Percentiles rank a stretch among this genome's conserved stretches.
Evolutionary conservation across 2,113 vertebrate species (phyloP).

Genomic region (Oxyruncus cristatus): DNA sequence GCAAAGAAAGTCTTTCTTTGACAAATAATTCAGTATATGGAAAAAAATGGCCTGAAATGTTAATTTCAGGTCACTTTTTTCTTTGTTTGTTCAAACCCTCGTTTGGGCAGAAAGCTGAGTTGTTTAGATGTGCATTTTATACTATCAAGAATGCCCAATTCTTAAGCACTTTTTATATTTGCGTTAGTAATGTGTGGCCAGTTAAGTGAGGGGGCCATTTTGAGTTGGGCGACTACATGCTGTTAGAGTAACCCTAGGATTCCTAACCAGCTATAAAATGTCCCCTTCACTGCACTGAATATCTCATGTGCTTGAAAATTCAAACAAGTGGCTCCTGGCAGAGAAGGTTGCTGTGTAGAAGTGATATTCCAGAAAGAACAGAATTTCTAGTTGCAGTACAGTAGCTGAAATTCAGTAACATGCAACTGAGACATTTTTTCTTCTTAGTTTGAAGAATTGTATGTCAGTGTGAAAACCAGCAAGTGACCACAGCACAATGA

Average conservation of each 20-base stretch:
- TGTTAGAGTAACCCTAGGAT: conserved; percentile 9
- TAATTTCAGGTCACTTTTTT: conserved; percentile 1
- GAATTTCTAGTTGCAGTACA: conserved; percentile 25
- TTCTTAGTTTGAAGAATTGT: conserved; percentile 17
- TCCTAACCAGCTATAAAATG: conserved; percentile 32
- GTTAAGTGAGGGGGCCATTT: conserved; percentile 7
- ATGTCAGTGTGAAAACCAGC: not conserved
- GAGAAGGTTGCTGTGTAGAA: conserved; percentile 24
- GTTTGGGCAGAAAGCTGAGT: not conserved
- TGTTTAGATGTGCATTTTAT: conserved; percentile 37
- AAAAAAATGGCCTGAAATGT: conserved; percentile 44
- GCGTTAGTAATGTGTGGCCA: conserved; percentile 14
- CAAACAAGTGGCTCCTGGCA: conserved; percentile 13
- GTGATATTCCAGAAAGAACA: conserved; percentile 1
- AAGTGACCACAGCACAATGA: not conserved
- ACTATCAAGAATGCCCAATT: conserved; percentile 1
- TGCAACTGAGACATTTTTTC: conserved; percentile 26
- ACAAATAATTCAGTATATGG: conserved; percentile 12
- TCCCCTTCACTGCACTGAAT: conserved; percentile 52
- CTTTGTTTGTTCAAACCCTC: not conserved
- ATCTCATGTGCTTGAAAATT: conserved; percentile 53
- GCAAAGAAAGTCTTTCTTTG: conserved; percentile 31
- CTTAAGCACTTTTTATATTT: conserved; percentile 61
- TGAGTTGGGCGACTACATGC: conserved; percentile 1
- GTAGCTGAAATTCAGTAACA: conserved; percentile 59